A percentile compares a stretch with the other conserved stretches of the same genome.
Evolutionary conservation across 1,140 invertebrate species (phyloP).

Genomic region (Zophobas atratus): DNA sequence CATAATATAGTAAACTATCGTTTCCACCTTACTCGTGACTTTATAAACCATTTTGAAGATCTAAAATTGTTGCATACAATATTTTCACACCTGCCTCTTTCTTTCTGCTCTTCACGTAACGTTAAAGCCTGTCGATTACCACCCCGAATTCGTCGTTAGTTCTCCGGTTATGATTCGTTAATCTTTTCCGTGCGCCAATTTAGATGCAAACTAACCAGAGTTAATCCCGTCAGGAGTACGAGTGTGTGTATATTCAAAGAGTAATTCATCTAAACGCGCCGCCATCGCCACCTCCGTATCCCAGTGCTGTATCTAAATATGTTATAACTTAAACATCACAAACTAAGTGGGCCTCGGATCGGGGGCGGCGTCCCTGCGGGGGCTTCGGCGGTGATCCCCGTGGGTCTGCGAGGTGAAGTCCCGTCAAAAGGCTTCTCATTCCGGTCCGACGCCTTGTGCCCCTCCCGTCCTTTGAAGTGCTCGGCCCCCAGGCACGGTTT

Average conservation of each 20-base stretch:
- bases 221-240: conserved; percentile 43
- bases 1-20: too few relatives aligned
- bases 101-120: too few relatives aligned
- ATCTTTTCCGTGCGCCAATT: conserved; percentile 34
- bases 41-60: too few relatives aligned
- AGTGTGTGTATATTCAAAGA: conserved; percentile 43
- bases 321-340: conserved; percentile 58
- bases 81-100: too few relatives aligned
- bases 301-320: conserved; percentile 49
- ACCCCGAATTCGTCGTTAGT: conserved; percentile 6
- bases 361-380: conserved; percentile 17
- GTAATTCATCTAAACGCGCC: conserved; percentile 40
- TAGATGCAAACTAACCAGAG: conserved; percentile 47
- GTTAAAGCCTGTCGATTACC: not conserved
- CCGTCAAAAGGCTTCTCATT: conserved; percentile 54
- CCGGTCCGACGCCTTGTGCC: conserved; percentile 53
- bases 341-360: conserved; percentile 50
- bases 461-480: conserved; percentile 59
- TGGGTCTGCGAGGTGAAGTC: conserved; percentile 35
- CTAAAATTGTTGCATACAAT: too few relatives aligned
- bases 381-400: conserved; percentile 41
- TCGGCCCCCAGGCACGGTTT: conserved; percentile 56
- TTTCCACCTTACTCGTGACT: too few relatives aligned
- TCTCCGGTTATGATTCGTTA: conserved; percentile 23
- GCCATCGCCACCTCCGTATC: conserved; percentile 36